These are phyloP conservation scores for Bombus vancouverensis DNA, from an alignment of 1,140 invertebrate genomes.

Conservation along the genomic window DNA sequence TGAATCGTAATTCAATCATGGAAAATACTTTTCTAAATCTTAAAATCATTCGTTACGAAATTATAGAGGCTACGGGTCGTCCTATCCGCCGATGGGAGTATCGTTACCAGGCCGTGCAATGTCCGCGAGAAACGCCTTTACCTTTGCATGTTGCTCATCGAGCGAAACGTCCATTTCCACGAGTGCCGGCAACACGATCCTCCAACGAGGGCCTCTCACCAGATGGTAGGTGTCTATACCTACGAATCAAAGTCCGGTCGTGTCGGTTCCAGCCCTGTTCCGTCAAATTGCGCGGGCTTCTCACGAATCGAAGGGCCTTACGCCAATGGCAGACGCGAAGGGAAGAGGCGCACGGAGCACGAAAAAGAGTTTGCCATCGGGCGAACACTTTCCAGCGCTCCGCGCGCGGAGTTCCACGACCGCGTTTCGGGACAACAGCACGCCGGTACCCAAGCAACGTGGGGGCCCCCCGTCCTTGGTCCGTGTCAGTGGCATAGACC, in stretches of 20 bases:
- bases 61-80: neutral
- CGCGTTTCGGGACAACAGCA: slow-evolving; percentile 81
- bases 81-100: neutral
- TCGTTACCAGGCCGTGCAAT: neutral
- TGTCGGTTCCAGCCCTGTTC: slow-evolving; percentile 2
- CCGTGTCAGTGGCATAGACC: slow-evolving; percentile 83
- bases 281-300: neutral
- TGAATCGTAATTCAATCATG: neutral
- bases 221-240: neutral
- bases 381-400: slow-evolving; percentile 77
- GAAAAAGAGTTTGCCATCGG: slow-evolving; percentile 79
- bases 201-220: neutral
- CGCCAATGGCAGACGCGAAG: slow-evolving; percentile 70
- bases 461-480: slow-evolving; percentile 80
- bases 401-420: slow-evolving; percentile 77
- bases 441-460: slow-evolving; percentile 67
- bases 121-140: neutral
- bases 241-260: neutral
- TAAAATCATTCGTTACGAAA: neutral
- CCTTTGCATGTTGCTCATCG: neutral
- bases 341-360: slow-evolving; percentile 67
- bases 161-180: neutral
- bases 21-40: neutral
- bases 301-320: slow-evolving; percentile 50
- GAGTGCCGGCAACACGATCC: neutral